Base-by-base conservation (phyloP, 2,888 invertebrate species). In the Coecobrya sp. region DNA sequence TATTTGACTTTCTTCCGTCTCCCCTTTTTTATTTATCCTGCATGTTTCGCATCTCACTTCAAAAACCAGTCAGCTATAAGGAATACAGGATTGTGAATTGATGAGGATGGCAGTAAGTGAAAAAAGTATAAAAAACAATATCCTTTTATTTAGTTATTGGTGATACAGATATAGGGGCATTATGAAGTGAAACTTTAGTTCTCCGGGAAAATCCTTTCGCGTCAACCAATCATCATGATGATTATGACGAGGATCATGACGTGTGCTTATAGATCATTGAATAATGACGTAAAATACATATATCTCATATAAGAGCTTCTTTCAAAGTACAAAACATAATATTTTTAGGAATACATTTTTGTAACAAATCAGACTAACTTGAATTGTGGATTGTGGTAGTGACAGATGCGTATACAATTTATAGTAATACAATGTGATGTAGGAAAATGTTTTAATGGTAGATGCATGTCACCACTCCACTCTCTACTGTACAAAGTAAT, bases 1-100 rank as follows among this genome's bases (percentile, higher is more conserved):
- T 90, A 93, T 93, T 93, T 93, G 91, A 91, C 91, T 91, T 91
- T 87, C 73, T 45, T 82, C 42, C 36, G 42, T 76, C 30, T 87
- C 68, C 52, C 91, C 87, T 27, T 19, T 89, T 82, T 81, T 36
- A 36, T 36, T 81, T 42, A 81, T 82, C 70, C 73, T 76, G 45
- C 7, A 42, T 86, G 52, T 42, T 89, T 84, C 84, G 55, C 30
- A 82, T 91, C 82, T 91, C 87, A 91, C 86, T 91, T 87, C 82
- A 59, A 7, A 73, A 68, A 62, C 81, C 87, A 70, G 59, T 84
- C 82, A 91, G 55, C 82, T 84, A 91, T 91, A 91, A 82, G 76
- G 62, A 87, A 59, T 81, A 84, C 55, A 84, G 84, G 85, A 84
- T 84, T 76, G 59, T 36, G 84, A 89, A 84, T 82, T 70, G 81